These are phyloP conservation scores for Physocephala rufipes DNA, from an alignment of 2,888 invertebrate genomes.

Conservation along the genomic window DNA sequence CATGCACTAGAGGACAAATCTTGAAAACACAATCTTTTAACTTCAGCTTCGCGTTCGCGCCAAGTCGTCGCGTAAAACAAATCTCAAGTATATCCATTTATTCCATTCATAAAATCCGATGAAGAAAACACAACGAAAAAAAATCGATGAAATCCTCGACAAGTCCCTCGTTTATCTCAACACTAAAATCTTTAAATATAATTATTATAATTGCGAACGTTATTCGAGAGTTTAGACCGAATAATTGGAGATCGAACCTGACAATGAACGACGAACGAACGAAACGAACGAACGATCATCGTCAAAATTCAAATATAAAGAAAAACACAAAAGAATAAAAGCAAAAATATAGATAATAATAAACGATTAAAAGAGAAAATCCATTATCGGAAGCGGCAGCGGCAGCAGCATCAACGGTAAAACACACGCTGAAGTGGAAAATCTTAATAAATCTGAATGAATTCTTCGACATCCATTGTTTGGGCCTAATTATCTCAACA, in stretches of 20 bases:
- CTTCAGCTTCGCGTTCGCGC: neutral
- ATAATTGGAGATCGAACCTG: constrained; percentile 44
- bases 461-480: constrained; percentile 52
- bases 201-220: constrained; percentile 50
- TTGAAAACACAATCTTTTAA: too few species aligned
- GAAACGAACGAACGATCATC: too few species aligned
- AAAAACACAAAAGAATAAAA: neutral
- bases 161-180: constrained; percentile 23
- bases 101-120: too few species aligned
- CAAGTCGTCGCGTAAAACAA: neutral
- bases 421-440: constrained; percentile 7
- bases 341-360: constrained; percentile 26
- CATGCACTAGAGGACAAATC: too few species aligned
- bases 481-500: constrained; percentile 59
- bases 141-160: constrained; percentile 3
- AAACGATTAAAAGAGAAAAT: neutral
- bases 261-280: neutral
- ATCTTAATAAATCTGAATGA: constrained; percentile 51
- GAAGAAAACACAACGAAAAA: constrained; percentile 4
- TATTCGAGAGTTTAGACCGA: constrained; percentile 42
- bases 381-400: too few species aligned
- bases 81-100: too few species aligned
- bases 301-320: constrained; percentile 2
- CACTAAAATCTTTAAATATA: constrained; percentile 39
- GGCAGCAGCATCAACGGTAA: neutral